Base-by-base conservation (phyloP, 2,888 invertebrate species). In the Archaeoteleia sp. region DNA sequence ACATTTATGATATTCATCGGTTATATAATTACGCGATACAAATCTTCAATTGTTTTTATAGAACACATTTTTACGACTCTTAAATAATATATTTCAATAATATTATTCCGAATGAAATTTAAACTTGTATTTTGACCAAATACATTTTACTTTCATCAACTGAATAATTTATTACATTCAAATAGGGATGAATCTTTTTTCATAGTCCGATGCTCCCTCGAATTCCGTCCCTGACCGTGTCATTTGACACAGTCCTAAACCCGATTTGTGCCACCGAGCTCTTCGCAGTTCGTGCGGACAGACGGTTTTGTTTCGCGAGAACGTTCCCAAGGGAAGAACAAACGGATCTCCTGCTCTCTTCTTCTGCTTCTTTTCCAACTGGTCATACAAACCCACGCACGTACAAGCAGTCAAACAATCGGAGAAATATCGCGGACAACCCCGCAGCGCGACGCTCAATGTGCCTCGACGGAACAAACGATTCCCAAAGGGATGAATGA, bases 211-310 rank as follows among this genome's bases (percentile, higher is more conserved):
- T 1, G 20, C 17, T 17, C 17, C 2, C 15, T n/a, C 14, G n/a
- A 37, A 14, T 37, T 37, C 7, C 14, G 37, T 4, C 7, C 7
- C 17, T 14, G 15, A n/a, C 15, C 70, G 74, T 82, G 81, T 83
- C 82, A 84, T 83, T 84, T 84, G 84, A 82, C 84, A 83, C 83
- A 84, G 83, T 83, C 79, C 80, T 82, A 82, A 83, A 82, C 78
- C 75, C 77, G 78, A 83, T 83, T 84, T 80, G 82, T 79, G 81
- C 77, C 81, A 81, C 77, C 37, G 45, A 35, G 74, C 74, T 75
- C 73, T 73, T 74, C 73, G 57, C 71, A 70, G 68, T 67, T 74
- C 76, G 74, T 54, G 43, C n/a, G 43, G 40, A 57, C 67, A 32
- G 40, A 39, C 61, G 70, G 73, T 81, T 83, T 83, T 83, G 82